These are phyloP conservation scores for Cyclura pinguis DNA, from an alignment of 2,797 vertebrate genomes.

Conservation along the genomic window DNA sequence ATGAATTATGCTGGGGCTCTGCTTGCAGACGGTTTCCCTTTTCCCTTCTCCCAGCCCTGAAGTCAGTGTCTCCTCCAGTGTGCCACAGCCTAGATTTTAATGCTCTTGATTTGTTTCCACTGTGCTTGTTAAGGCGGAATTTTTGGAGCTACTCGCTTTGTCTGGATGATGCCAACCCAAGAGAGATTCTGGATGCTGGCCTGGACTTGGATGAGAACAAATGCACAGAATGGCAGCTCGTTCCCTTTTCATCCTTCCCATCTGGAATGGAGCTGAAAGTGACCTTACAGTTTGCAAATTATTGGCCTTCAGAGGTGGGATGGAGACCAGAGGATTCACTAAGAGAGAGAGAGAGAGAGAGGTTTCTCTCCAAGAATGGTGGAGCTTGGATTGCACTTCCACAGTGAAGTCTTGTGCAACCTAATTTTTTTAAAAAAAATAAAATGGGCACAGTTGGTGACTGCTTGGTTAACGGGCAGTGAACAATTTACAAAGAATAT, in stretches of 20 bases:
- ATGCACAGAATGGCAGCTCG: not conserved
- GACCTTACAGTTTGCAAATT: constrained; percentile 28
- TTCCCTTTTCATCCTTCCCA: constrained; percentile 28
- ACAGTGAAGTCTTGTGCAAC: not conserved
- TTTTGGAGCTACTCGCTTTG: not conserved
- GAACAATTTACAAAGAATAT: not conserved
- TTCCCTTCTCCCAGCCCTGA: constrained; percentile 55
- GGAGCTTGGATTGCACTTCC: fast-evolving
- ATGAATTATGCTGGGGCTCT: not conserved
- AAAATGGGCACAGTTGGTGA: not conserved
- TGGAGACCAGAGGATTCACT: not conserved
- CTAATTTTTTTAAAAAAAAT: not conserved
- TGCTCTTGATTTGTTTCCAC: constrained; percentile 39
- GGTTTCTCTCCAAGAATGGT: not conserved
- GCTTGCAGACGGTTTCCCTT: constrained; percentile 40
- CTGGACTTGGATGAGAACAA: constrained; percentile 7
- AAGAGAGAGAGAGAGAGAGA: not conserved
- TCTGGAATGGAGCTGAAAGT: not conserved
- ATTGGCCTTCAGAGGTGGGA: not conserved
- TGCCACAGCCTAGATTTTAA: not conserved
- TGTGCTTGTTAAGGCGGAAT: not conserved
- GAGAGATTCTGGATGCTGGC: not conserved
- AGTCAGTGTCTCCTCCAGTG: constrained; percentile 45
- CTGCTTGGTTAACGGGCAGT: not conserved
- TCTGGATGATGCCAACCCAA: not conserved